Percentiles rank a stretch among this genome's conserved stretches.
phyloP scores from a whole-genome alignment of 2,797 vertebrate genomes.

The Sardinella longiceps region DNA sequence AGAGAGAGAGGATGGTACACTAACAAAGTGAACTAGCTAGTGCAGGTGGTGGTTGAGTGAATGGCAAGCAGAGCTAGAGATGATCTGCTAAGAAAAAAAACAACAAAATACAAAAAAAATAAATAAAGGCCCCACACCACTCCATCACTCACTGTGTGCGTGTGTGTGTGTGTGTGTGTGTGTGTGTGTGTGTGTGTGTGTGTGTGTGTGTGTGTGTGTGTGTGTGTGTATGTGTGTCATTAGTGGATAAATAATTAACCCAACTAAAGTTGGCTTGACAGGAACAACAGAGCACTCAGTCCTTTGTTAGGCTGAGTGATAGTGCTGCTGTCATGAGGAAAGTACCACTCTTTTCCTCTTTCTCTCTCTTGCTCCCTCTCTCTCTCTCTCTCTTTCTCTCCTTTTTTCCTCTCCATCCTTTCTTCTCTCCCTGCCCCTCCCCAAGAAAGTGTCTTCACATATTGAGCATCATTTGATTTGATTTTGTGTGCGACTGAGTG shows the following conservation, averaged over 20 bases:
- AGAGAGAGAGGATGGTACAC: neutral
- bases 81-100: neutral
- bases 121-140: neutral
- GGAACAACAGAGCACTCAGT: neutral
- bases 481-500: conserved; percentile 27
- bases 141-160: neutral
- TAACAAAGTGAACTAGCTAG: neutral
- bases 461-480: too few relatives aligned
- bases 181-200: neutral
- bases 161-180: neutral
- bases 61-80: conserved; percentile 13
- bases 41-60: neutral
- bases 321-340: neutral
- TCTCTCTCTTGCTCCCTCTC: neutral
- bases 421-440: neutral
- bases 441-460: neutral
- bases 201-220: neutral
- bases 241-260: neutral
- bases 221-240: neutral
- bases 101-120: neutral
- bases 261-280: neutral
- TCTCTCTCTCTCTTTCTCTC: neutral
- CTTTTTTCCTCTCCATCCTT: neutral
- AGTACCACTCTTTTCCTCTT: neutral
- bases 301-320: neutral